A percentile compares a stretch with the other conserved stretches of the same genome.
These are phyloP conservation scores for Podocnemis expansa DNA, from an alignment of 2,113 vertebrate genomes.

Conservation along the genomic window DNA sequence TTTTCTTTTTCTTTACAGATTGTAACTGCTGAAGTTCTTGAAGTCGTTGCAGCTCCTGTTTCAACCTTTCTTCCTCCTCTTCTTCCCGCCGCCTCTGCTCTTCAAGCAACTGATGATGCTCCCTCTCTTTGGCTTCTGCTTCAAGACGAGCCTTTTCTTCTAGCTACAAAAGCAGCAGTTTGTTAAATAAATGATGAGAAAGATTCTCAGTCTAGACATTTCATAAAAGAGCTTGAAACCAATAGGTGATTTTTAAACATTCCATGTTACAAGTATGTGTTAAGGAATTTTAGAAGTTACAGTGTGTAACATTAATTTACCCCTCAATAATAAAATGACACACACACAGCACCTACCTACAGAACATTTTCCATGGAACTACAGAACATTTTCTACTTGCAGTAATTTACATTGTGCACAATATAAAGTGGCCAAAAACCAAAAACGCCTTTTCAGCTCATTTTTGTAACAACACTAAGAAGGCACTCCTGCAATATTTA, in stretches of 20 bases:
- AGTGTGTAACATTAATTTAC: neutral
- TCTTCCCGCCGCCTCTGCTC: slow-evolving; percentile 81
- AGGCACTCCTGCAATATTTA: fast-evolving
- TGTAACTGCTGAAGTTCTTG: slow-evolving; percentile 90
- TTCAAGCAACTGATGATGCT: slow-evolving; percentile 84
- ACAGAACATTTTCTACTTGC: neutral
- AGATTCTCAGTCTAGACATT: neutral
- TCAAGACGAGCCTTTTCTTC: slow-evolving; percentile 95
- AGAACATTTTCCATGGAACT: neutral
- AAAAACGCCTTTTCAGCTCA: neutral
- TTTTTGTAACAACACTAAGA: neutral
- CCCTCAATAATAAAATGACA: neutral
- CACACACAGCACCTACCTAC: neutral
- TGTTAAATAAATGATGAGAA: neutral
- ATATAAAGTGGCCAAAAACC: neutral
- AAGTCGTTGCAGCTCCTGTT: slow-evolving; percentile 88
- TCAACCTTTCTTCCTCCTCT: slow-evolving; percentile 85
- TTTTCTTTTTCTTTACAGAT: slow-evolving; percentile 94
- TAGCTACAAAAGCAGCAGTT: slow-evolving; percentile 75
- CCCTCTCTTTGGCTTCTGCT: slow-evolving; percentile 88
- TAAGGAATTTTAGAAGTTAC: fast-evolving
- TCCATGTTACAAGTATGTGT: neutral
- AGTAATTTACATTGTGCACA: neutral
- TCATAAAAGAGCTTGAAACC: neutral
- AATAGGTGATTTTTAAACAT: neutral